A percentile compares a stretch with the other conserved stretches of the same genome.
These are phyloP conservation scores for Penaeus monodon DNA, from an alignment of 2,888 invertebrate genomes.

Conservation along the genomic window DNA sequence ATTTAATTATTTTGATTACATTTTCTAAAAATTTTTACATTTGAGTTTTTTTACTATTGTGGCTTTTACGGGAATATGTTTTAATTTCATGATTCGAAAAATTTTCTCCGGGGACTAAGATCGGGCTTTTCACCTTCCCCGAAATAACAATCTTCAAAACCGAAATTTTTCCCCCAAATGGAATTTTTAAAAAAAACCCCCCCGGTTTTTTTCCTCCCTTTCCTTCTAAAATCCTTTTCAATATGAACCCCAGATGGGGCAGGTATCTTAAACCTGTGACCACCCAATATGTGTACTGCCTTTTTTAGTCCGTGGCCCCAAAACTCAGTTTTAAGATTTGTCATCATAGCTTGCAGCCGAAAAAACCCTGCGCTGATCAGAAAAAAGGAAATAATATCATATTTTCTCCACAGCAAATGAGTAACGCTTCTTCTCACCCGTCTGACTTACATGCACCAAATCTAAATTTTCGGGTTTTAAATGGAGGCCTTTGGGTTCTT, in stretches of 20 bases:
- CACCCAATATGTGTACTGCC: slow-evolving; percentile 21
- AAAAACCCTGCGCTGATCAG: background rate
- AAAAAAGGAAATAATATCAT: background rate
- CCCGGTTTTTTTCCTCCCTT: background rate
- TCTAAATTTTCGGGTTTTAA: background rate
- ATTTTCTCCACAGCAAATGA: slow-evolving; percentile 18
- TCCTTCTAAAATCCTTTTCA: slow-evolving; percentile 20
- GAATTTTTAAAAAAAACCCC: too few species aligned
- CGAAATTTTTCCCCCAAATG: background rate
- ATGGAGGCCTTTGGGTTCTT: background rate
- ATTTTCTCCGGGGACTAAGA: too few species aligned
- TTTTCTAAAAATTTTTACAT: too few species aligned
- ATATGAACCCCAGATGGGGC: slow-evolving; percentile 7
- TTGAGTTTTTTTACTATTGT: too few species aligned
- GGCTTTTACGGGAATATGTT: too few species aligned
- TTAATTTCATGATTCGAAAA: too few species aligned
- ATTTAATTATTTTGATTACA: too few species aligned
- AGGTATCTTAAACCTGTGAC: slow-evolving; percentile 16
- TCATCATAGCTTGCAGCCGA: slow-evolving; percentile 22
- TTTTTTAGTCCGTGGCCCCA: slow-evolving; percentile 10
- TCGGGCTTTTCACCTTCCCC: slow-evolving; percentile 19
- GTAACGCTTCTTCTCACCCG: slow-evolving; percentile 18
- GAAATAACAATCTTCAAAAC: slow-evolving; percentile 18
- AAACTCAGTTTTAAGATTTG: slow-evolving; percentile 9
- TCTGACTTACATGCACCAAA: background rate